Base-by-base conservation (phyloP, 2,113 vertebrate genomes). In the Uria lomvia region DNA sequence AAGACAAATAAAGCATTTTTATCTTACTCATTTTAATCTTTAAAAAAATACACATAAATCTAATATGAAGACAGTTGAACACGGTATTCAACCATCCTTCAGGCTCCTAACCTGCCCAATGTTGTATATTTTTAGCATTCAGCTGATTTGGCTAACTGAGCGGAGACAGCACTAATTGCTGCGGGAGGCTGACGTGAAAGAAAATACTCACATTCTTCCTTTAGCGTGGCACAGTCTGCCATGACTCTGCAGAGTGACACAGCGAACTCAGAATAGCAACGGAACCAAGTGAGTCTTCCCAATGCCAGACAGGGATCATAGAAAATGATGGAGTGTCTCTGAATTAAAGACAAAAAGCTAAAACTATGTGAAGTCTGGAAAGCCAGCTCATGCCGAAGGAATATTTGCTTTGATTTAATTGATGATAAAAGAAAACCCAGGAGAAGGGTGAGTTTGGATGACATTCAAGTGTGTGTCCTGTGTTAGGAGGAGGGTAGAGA, bases 381-480 rank as follows among this genome's bases (percentile, higher is more conserved):
- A 85, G 90, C 47, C 79, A 95, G 67, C 50, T 93, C 78, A 86
- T 88, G 50, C 74, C 0, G 1, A 93, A 96, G 66, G 67, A 95
- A 71, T 97, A 91, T 78, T 96, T 96, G 76, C 84, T 95, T 95
- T 91, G 85, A 90, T 94, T 92, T 96, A 97, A 97, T 95, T 95
- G 94, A 97, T 95, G 95, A 90, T 92, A 96, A 97, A 95, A 92
- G 92, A 95, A 97, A 96, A 93, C 81, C 84, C 93, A 90, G 75
- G 90, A 95, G 95, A 95, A 97, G 27, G 81, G 91, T 96, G 82
- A 94, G 96, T 80, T 92, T 94, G 94, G 97, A 97, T 96, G 95
- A 96, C 95, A 97, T 97, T 97, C 97, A 97, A 95, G 84, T 95
- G 84, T 76, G 67, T 76, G 95, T 96, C 95, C 95, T 97, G 50